Percentiles rank a stretch among this genome's conserved stretches.
Conservation (phyloP, 2,888 invertebrate genomes). For the Parasteatoda lunata region DNA sequence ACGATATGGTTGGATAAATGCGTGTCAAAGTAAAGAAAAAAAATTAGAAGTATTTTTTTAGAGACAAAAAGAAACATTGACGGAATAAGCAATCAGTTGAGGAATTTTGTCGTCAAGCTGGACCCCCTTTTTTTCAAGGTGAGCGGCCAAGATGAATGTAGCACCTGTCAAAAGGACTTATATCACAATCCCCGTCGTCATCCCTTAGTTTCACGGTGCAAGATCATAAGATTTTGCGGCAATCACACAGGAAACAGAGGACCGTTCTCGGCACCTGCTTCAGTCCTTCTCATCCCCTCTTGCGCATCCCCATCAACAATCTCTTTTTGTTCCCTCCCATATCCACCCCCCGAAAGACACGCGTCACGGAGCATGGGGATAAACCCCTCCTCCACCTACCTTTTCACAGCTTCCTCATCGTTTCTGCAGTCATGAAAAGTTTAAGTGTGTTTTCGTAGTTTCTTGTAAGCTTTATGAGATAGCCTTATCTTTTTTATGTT, state of each 20-base stretch:
- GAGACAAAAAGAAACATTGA: too few species aligned
- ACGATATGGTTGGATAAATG: too few species aligned
- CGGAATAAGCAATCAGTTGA: background rate
- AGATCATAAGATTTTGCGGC: slow-evolving; percentile 17
- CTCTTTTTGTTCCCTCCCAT: background rate
- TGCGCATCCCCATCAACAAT: background rate
- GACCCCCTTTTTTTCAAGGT: background rate
- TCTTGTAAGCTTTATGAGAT: too few species aligned
- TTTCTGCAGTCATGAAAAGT: too few species aligned
- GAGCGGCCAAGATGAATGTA: background rate
- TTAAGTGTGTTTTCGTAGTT: too few species aligned
- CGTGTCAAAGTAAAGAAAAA: too few species aligned
- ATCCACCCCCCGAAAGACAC: background rate
- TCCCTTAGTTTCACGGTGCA: slow-evolving; percentile 22
- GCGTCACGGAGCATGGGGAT: slow-evolving; percentile 27
- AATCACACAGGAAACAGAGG: slow-evolving; percentile 30
- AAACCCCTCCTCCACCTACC: background rate
- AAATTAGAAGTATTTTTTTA: too few species aligned
- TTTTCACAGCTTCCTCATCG: too few species aligned
- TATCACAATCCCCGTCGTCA: background rate
- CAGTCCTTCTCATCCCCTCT: slow-evolving; percentile 12
- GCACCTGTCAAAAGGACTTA: slow-evolving; percentile 6
- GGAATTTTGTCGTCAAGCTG: background rate
- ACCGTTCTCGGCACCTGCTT: slow-evolving; percentile 42
- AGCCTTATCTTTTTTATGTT: too few species aligned